Conservation (phyloP, 2,113 vertebrate genomes). For the Corythornis cristatus region DNA sequence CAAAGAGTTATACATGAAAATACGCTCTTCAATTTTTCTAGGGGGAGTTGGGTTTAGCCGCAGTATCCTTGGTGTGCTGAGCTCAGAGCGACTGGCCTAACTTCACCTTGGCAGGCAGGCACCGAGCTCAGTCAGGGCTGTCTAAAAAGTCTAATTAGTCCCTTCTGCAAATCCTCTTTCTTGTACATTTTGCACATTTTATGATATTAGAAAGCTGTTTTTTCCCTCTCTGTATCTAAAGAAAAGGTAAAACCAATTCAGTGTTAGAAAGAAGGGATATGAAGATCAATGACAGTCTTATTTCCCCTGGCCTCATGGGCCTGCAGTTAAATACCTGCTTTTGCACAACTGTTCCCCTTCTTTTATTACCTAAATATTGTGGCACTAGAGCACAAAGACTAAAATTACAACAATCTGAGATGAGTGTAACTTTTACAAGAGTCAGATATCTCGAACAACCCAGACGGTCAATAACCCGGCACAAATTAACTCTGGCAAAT, state of each 20-base stretch:
- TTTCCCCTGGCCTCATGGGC: not conserved
- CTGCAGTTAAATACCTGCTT: constrained; percentile 22
- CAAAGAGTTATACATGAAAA: not conserved
- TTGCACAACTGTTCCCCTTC: not conserved
- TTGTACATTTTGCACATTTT: accelerated
- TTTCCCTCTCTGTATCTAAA: not conserved
- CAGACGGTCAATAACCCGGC: constrained; percentile 28
- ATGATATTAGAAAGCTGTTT: not conserved
- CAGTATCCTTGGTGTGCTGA: not conserved
- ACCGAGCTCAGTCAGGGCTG: not conserved
- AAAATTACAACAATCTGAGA: constrained; percentile 25
- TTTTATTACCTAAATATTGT: constrained; percentile 18
- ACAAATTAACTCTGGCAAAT: constrained; percentile 57
- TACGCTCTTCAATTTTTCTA: not conserved
- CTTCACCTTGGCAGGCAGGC: not conserved
- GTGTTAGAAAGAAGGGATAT: not conserved
- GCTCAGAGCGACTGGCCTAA: not conserved
- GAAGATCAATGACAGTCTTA: not conserved
- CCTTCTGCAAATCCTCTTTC: not conserved
- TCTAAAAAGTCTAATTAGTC: not conserved
- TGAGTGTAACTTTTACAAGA: constrained; percentile 43
- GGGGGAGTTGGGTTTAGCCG: not conserved
- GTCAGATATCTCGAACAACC: constrained; percentile 35
- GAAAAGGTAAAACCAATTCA: not conserved
- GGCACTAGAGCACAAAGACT: not conserved